These are phyloP conservation scores for Ceratina australensis DNA, from an alignment of 1,140 invertebrate species.

Conservation along the genomic window DNA sequence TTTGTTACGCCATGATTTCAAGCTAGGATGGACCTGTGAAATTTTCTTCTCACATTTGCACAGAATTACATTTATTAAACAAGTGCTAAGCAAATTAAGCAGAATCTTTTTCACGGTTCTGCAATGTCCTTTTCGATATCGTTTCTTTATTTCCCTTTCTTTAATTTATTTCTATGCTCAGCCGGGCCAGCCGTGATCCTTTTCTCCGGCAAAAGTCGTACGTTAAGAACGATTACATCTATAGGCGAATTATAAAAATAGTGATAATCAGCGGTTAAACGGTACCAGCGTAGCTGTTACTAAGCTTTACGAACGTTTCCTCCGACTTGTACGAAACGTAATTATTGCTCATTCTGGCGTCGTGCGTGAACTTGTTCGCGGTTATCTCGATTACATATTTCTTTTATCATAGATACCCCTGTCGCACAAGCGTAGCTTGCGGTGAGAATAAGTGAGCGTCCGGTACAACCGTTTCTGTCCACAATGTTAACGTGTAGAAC, in stretches of 20 bases:
- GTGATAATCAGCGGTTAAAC: slow-evolving; percentile 65
- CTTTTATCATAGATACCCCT: slow-evolving; percentile 17
- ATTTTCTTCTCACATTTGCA: background rate
- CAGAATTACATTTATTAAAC: no score
- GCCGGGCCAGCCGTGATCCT: slow-evolving; percentile 49
- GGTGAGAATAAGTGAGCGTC: background rate
- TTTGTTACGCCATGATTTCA: background rate
- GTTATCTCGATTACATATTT: slow-evolving; percentile 28
- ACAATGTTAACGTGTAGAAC: slow-evolving; percentile 24
- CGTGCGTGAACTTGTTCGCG: slow-evolving; percentile 30
- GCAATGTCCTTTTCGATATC: slow-evolving; percentile 22
- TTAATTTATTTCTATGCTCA: slow-evolving; percentile 59
- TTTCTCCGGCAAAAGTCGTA: slow-evolving; percentile 39
- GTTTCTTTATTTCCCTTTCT: slow-evolving; percentile 21
- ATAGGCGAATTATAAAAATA: slow-evolving; percentile 64
- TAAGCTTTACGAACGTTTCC: slow-evolving; percentile 67
- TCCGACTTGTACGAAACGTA: slow-evolving; percentile 40
- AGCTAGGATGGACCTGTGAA: background rate
- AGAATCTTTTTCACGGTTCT: slow-evolving; percentile 30
- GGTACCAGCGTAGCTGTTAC: slow-evolving; percentile 61
- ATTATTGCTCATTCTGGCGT: slow-evolving; percentile 50
- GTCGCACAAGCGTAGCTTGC: slow-evolving; percentile 30
- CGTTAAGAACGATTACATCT: slow-evolving; percentile 50
- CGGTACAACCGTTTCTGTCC: slow-evolving; percentile 13
- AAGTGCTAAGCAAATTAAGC: slow-evolving; percentile 1